Evolutionary conservation across 1,140 invertebrate species (phyloP), one percentile per base, ranked within the genome.

Genomic region (Zaprionus capensis): DNA sequence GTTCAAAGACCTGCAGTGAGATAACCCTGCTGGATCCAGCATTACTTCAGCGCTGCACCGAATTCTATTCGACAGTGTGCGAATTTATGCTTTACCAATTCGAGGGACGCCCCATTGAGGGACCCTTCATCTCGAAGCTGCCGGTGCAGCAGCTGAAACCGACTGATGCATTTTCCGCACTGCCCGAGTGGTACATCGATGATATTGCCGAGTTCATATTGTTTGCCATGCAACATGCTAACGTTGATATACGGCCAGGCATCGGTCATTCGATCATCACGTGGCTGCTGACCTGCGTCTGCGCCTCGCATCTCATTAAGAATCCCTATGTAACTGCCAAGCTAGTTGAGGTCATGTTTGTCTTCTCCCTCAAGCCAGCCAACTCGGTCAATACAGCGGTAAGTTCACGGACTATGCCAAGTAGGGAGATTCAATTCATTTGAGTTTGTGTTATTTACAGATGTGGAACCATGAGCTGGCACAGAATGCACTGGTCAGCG

Each of bases 251-350:
- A 9, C 94, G 95, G 3, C 96, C 96, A 74, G 95, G 96, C 78
- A 95, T 97, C 91, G 97, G 97, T 82, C 96, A 97, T 82, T 95
- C 96, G 12, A 94, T 99, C 41, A 95, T 99, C 38, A 96, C 97
- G 14, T 98, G 98, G 96, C 93, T 99, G 4, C 93, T 99, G 34
- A 96, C 97, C 61, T 95, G 98, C 66, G 95, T 99, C 34, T 99
- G 98, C 94, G 96, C 96, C 64, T 97, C 97, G 22, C 95, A 97
- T 86, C 97, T 97, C 91, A 96, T 99, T 82, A 97, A 97, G 92
- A 99, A 99, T 94, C 98, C 98, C 0, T 99, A 99, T 93, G 94
- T 99, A 46, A 96, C 98, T 56, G 98, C 98, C 58, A 99, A 99
- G 94, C 95, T 98, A 51, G 96, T 99, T 15, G 98, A 99, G 94